Base-by-base conservation (phyloP, 2,888 invertebrate species). In the Gastrophysa polygoni region DNA sequence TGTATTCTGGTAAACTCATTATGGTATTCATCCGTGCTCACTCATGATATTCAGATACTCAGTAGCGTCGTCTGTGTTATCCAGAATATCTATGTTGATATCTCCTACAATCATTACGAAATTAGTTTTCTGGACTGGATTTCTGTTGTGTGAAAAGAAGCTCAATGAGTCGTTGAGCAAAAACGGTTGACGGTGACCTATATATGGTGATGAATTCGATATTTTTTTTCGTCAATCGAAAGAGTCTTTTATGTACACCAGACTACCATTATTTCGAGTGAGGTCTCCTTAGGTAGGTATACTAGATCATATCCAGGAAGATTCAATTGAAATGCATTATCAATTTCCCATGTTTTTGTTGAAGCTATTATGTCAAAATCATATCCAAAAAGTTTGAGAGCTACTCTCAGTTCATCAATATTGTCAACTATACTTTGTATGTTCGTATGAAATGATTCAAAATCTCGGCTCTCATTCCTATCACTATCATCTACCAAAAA, bases 1-100 rank as follows among this genome's bases (percentile, higher is more conserved):
- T 21, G 48, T 48, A 48, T 48, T 48, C 48, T 48, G 48, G 48
- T 48, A 10, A 6, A 38, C 38, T 38, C 38, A 11, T 16, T 38
- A 3, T 38, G 38, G 11, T 38, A 38, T 38, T 6, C 10, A 14
- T 4, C 38, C 11, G 38, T 38, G 10, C 11, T 38, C 38, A 38
- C 38, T 38, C 38, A 16, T 38, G 38, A 38, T 38, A 16, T 38
- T 38, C 11, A 38, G 38, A 10, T 38, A 38, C 3, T 38, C 38
- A 38, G 38, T 38, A 38, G 38, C 38, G 11, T 38, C 4, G 38
- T 38, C 38, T 11, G 38, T 38, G 10, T 38, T 38, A 16, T 38
- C 38, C 16, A 38, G 3, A 14, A 11, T 11, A 11, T 16, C 3
- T n/a, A n/a, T n/a, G n/a, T n/a, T n/a, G n/a, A n/a, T n/a, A n/a